phyloP scores from a whole-genome alignment of 2,113 vertebrate species.

The Setophaga petechia region DNA sequence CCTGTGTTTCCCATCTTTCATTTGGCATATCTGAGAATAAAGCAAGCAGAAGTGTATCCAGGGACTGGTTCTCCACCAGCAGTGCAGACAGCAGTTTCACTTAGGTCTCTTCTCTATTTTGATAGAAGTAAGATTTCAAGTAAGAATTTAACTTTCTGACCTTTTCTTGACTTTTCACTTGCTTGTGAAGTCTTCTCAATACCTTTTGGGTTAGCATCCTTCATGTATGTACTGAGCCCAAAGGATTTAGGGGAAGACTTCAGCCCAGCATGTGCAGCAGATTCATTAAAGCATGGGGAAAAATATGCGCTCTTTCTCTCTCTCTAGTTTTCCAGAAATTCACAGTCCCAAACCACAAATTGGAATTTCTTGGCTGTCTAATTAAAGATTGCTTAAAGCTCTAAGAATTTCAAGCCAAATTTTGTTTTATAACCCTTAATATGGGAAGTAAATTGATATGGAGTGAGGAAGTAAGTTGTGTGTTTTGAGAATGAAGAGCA shows the following conservation, averaged over 20 bases:
- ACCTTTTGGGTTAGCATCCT: not conserved
- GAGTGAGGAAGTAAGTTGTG: not conserved
- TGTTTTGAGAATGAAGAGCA: not conserved
- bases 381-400: slow-evolving; percentile 30
- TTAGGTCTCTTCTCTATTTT: not conserved
- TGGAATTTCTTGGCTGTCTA: not conserved
- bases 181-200: not conserved
- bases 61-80: not conserved
- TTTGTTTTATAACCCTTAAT: not conserved
- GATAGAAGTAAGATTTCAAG: not conserved
- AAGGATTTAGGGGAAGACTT: not conserved
- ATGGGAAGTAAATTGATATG: not conserved
- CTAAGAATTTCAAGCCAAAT: not conserved
- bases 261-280: not conserved
- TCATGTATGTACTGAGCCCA: not conserved
- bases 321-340: not conserved
- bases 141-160: not conserved
- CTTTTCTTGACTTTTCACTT: slow-evolving; percentile 7
- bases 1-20: not conserved
- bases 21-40: not conserved
- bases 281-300: not conserved
- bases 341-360: not conserved
- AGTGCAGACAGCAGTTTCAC: not conserved
- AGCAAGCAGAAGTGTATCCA: not conserved
- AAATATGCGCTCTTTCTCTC: not conserved